These are phyloP conservation scores for Saturnia pavonia DNA, from an alignment of 2,888 invertebrate species.

Conservation along the genomic window DNA sequence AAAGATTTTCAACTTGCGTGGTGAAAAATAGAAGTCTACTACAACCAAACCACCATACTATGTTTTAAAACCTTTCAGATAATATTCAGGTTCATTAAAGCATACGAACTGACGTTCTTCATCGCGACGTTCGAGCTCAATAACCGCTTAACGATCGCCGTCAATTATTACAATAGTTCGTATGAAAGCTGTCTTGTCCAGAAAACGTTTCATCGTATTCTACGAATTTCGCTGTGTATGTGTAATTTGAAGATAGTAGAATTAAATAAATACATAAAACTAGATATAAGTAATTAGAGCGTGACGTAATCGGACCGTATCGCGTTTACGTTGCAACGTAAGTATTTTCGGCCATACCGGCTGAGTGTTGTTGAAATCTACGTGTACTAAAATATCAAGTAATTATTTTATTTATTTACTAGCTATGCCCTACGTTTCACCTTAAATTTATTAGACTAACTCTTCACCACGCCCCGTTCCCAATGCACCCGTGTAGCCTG, in stretches of 20 bases:
- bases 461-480: too few relatives aligned
- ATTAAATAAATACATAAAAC: constrained; percentile 27
- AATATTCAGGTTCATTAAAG: too few relatives aligned
- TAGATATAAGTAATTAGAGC: constrained; percentile 31
- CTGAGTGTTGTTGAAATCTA: neutral
- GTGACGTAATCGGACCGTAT: constrained; percentile 32
- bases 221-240: neutral
- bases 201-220: neutral
- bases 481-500: too few relatives aligned
- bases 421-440: too few relatives aligned
- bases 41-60: too few relatives aligned
- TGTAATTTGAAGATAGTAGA: constrained; percentile 16
- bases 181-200: neutral
- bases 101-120: too few relatives aligned
- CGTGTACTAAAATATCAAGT: neutral
- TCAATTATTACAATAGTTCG: neutral
- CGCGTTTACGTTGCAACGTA: constrained; percentile 17
- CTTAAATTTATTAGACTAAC: too few relatives aligned
- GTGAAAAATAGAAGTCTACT: too few relatives aligned
- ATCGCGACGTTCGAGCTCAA: too few relatives aligned
- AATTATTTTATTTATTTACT: neutral
- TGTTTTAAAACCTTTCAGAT: too few relatives aligned
- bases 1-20: too few relatives aligned
- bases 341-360: neutral
- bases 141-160: too few relatives aligned